A percentile compares a stretch with the other conserved stretches of the same genome.
phyloP scores from a whole-genome alignment of 2,113 vertebrate genomes.

The Nerophis lumbriciformis region DNA sequence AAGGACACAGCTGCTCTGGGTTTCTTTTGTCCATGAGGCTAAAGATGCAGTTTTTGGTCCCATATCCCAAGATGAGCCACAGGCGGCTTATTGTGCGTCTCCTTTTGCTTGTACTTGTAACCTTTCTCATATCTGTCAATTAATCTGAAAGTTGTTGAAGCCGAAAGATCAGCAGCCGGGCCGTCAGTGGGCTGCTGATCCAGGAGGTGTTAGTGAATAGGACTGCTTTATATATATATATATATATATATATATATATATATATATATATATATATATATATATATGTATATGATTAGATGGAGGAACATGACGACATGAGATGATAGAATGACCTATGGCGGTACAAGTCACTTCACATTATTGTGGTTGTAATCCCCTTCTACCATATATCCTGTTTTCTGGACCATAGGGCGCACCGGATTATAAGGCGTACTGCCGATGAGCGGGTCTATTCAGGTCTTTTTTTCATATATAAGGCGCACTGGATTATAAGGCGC shows the following conservation, averaged over 20 bases:
- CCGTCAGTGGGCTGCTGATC: conserved; percentile 47
- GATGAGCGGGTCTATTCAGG: no score
- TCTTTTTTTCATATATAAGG: no score
- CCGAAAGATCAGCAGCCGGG: conserved; percentile 57
- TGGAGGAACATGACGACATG: conserved; percentile 22
- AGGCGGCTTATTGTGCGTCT: conserved; percentile 1
- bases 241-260: no score
- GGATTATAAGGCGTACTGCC: no score
- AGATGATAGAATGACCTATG: conserved; percentile 19
- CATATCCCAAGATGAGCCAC: background rate
- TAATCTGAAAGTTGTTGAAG: conserved; percentile 27
- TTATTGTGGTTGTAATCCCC: conserved; percentile 19
- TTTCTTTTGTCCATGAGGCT: conserved; percentile 16
- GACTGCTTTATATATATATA: no score
- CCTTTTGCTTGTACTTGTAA: background rate
- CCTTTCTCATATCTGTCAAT: conserved; percentile 33
- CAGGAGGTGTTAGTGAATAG: conserved; percentile 42
- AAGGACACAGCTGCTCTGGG: conserved; percentile 34
- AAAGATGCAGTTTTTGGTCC: conserved; percentile 17
- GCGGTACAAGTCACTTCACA: conserved; percentile 7
- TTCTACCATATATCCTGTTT: background rate
- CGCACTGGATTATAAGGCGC: no score
- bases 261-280: no score
- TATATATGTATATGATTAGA: no score
- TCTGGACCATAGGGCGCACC: no score